Evolutionary conservation across 1,140 invertebrate species (phyloP), one percentile per base, ranked within the genome.

Genomic region (Phortica variegata): DNA sequence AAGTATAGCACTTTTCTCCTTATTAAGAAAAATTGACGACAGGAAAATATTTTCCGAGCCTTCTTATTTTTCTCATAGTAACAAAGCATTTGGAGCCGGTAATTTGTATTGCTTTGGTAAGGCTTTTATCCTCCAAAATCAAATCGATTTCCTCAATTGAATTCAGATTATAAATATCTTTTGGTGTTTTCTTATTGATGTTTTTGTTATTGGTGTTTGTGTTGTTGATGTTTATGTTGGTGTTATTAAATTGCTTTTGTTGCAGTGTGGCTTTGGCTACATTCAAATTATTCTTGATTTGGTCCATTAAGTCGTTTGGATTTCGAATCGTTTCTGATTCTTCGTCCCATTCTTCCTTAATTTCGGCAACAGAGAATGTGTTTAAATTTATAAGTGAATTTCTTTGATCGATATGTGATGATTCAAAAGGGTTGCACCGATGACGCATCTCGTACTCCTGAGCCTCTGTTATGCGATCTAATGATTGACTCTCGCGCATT

Each of bases 381-480:
- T 18, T 60, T 53, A 57, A 54, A 55, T 62, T 75, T 43, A 56
- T 54, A 16, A 73, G 49, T 47, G 60, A 74, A 51, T 69, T 71
- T 43, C 70, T 61, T 51, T 65, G 54, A 41, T 71, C 61, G 58
- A 58, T 59, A 65, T 65, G 63, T 58, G 53, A 32, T 45, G 43
- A 50, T 32, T 65, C 56, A 23, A 46, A 43, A 66, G 62, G 54
- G 26, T 61, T 40, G 65, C 61, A 49, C 48, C 70, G 58, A 58
- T 73, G 70, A 52, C 75, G 73, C 50, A 62, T 54, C 52, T 83
- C 81, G n/a, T 80, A 80, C 76, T 87, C 86, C 60, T 87, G 85
- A 12, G 87, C 86, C 74, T 90, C 88, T 9, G 88, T 89, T 32
- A 91, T 91, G 19, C 88, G 81, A 70, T 91, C 90, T 17, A 91